These are phyloP conservation scores for Dromaius novaehollandiae DNA, from an alignment of 2,113 vertebrate species.

Conservation along the genomic window DNA sequence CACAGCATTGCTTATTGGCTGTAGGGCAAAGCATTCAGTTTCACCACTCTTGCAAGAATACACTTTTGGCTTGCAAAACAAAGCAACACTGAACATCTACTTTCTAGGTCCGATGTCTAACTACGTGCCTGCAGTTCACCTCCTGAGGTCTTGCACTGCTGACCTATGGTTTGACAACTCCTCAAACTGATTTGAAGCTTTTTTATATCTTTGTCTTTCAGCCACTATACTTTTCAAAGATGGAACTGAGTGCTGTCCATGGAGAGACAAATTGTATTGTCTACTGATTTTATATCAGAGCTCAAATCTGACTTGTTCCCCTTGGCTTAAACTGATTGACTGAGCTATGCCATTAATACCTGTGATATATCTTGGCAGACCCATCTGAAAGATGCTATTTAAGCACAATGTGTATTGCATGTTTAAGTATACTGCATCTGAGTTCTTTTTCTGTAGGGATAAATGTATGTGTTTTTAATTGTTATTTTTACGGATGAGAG, in stretches of 20 bases:
- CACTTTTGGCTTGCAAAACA: not conserved
- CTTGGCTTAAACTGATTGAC: slow-evolving; percentile 22
- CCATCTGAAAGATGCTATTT: slow-evolving; percentile 14
- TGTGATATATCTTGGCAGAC: not conserved
- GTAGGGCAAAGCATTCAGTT: not conserved
- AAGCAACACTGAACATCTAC: not conserved
- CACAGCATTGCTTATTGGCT: not conserved
- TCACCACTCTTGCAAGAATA: not conserved
- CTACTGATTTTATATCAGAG: not conserved
- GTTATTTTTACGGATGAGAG: slow-evolving; percentile 67
- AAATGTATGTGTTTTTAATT: slow-evolving; percentile 69
- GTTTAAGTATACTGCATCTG: not conserved
- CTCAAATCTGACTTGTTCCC: not conserved
- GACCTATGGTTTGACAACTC: not conserved
- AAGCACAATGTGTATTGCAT: not conserved
- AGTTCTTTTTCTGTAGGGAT: slow-evolving; percentile 43
- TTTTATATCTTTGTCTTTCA: not conserved
- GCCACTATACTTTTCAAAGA: not conserved
- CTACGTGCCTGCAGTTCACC: not conserved
- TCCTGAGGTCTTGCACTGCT: not conserved
- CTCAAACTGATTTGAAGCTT: not conserved
- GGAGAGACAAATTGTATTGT: not conserved
- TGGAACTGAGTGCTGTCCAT: not conserved
- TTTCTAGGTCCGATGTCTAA: not conserved
- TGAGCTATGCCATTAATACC: not conserved